phyloP scores from a whole-genome alignment of 2,888 invertebrate species.

The Spisula subtruncata region DNA sequence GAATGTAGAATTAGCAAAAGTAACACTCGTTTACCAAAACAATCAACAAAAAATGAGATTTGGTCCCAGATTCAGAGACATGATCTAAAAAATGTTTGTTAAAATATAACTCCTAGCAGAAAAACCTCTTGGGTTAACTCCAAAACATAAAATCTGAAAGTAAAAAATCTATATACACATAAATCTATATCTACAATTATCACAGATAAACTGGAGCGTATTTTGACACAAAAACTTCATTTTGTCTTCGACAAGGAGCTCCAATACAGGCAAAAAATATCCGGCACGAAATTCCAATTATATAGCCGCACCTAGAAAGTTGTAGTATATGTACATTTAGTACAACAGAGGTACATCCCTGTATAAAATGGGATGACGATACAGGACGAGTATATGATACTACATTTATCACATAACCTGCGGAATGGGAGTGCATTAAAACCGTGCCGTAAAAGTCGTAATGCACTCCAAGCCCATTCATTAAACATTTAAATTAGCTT shows the following conservation, averaged over 20 bases:
- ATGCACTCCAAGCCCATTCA: too few relatives aligned
- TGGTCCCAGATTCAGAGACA: not conserved
- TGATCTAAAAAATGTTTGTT: not conserved
- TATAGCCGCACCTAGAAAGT: not conserved
- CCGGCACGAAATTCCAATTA: too few relatives aligned
- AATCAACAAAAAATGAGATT: not conserved
- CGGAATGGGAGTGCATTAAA: too few relatives aligned
- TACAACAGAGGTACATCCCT: not conserved
- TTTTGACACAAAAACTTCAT: not conserved
- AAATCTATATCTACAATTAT: not conserved
- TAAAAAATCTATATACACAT: not conserved
- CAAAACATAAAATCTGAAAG: not conserved
- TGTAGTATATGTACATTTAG: not conserved
- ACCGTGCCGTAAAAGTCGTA: too few relatives aligned
- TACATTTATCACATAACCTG: too few relatives aligned
- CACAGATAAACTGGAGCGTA: not conserved
- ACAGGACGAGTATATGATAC: too few relatives aligned
- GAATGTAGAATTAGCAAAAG: too few relatives aligned
- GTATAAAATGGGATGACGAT: not conserved
- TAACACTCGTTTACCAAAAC: too few relatives aligned
- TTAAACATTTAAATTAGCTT: too few relatives aligned
- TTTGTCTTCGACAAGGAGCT: not conserved
- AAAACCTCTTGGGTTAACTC: not conserved
- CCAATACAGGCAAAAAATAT: not conserved
- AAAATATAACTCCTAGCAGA: not conserved